These are phyloP conservation scores for Brachymystax lenok DNA, from an alignment of 2,797 vertebrate species.

Conservation along the genomic window DNA sequence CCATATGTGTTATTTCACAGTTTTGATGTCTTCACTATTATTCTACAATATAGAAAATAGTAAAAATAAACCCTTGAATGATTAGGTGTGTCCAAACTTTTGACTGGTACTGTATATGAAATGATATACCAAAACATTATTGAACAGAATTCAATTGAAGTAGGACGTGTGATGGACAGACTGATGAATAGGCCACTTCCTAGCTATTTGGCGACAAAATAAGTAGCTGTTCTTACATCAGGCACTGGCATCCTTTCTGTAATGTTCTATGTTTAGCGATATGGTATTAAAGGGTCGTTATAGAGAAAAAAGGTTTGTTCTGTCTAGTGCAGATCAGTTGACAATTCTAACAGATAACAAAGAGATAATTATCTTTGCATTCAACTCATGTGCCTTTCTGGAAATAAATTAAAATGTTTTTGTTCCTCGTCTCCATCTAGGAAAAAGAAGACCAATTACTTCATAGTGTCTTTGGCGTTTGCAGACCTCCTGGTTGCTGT, in stretches of 20 bases:
- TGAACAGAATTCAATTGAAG: background rate
- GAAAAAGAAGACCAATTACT: constrained; percentile 85
- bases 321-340: background rate
- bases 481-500: constrained; percentile 80
- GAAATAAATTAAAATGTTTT: background rate
- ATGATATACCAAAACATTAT: background rate
- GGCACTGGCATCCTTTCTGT: background rate
- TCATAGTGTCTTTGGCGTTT: constrained; percentile 81
- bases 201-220: background rate
- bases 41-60: no score
- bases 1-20: no score
- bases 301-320: no score
- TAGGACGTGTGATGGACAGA: background rate
- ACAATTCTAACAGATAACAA: background rate
- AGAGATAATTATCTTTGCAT: background rate
- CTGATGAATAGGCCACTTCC: constrained; percentile 1
- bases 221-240: background rate
- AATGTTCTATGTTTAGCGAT: no score
- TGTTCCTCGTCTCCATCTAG: constrained; percentile 45
- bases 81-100: no score
- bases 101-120: background rate
- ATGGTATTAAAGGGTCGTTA: no score
- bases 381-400: background rate
- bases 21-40: no score
- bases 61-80: no score